Conservation (phyloP, 2,113 vertebrate species). For the Cynoglossus semilaevis region DNA sequence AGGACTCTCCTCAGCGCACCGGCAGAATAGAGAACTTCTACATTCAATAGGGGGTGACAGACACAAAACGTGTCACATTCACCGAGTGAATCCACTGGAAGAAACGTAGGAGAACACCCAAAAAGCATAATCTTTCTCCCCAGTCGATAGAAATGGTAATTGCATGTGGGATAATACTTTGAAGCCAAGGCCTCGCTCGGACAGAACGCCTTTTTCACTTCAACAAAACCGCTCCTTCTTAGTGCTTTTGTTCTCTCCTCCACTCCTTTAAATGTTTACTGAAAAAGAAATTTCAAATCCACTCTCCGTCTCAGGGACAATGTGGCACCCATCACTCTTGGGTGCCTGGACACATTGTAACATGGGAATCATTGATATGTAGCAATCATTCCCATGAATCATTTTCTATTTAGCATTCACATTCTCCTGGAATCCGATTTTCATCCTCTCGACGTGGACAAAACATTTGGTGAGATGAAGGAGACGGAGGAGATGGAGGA, state of each 20-base stretch:
- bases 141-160: constrained; percentile 99
- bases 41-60: constrained; percentile 94
- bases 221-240: constrained; percentile 81
- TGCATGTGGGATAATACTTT: constrained; percentile 88
- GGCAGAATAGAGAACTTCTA: constrained; percentile 90
- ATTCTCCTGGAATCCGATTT: constrained; percentile 63
- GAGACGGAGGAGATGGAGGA: too few relatives aligned
- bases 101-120: constrained; percentile 97
- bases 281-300: constrained; percentile 79
- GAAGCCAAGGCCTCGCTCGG: constrained; percentile 80
- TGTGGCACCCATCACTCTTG: constrained; percentile 75
- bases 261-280: constrained; percentile 80
- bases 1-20: constrained; percentile 93
- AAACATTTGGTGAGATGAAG: constrained; percentile 53
- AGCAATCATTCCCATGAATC: constrained; percentile 72
- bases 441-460: constrained; percentile 67
- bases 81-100: constrained; percentile 99
- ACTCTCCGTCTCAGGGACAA: constrained; percentile 74
- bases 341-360: constrained; percentile 70
- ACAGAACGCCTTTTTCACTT: constrained; percentile 80
- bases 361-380: constrained; percentile 64
- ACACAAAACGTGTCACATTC: constrained; percentile 99
- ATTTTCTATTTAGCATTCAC: constrained; percentile 71
- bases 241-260: constrained; percentile 72
- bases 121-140: constrained; percentile 98